These are phyloP conservation scores for Gasterosteus aculeatus DNA, from an alignment of 2,113 vertebrate genomes.

Conservation along the genomic window DNA sequence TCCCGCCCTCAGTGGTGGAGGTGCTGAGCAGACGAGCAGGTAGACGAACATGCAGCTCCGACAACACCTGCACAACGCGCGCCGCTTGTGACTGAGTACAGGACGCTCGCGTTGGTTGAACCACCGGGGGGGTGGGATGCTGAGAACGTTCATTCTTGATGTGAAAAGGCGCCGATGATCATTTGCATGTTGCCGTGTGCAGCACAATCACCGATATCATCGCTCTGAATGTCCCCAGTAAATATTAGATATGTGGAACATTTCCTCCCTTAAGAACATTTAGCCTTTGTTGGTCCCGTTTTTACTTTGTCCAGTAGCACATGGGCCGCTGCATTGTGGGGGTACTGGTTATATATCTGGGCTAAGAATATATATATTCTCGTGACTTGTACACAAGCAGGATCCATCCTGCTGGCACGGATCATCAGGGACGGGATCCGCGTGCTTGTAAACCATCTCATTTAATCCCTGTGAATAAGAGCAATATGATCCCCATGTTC, in stretches of 20 bases:
- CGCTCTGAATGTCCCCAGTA: background rate
- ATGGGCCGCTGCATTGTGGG: background rate
- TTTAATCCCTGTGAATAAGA: slow-evolving; percentile 49
- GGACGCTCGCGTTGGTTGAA: background rate
- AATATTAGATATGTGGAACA: background rate
- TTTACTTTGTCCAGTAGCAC: background rate
- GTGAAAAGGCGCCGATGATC: background rate
- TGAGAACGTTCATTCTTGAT: background rate
- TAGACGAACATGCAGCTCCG: slow-evolving; percentile 46
- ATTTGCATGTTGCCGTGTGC: background rate
- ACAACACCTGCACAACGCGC: background rate
- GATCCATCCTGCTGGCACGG: slow-evolving; percentile 28
- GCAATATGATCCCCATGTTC: slow-evolving; percentile 32
- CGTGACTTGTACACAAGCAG: slow-evolving; percentile 8
- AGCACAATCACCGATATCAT: background rate
- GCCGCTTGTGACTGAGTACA: background rate
- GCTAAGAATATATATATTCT: slow-evolving; percentile 41
- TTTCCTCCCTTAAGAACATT: background rate
- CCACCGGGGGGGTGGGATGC: background rate
- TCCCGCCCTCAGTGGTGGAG: slow-evolving; percentile 94
- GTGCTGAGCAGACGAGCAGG: slow-evolving; percentile 93
- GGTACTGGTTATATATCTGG: background rate
- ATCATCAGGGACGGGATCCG: slow-evolving; percentile 18
- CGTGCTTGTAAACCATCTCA: slow-evolving; percentile 27
- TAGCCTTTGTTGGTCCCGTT: background rate